Evolutionary conservation across 1,140 invertebrate genomes (phyloP).

Genomic region (Brachionus plicatilis): DNA sequence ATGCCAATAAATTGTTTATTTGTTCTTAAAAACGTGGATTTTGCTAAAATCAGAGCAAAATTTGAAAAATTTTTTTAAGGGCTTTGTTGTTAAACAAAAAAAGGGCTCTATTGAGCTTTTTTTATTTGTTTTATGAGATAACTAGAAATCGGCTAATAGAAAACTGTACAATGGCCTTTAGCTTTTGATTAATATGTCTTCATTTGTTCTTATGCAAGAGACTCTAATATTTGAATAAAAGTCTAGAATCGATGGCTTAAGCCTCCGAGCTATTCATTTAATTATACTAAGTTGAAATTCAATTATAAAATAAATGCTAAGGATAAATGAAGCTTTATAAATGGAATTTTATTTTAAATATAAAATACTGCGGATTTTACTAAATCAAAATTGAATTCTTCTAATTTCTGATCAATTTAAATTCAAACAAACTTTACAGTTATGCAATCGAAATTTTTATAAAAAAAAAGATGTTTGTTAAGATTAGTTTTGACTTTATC

Average conservation of each 20-base stretch:
- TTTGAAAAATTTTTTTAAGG: neutral
- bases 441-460: neutral
- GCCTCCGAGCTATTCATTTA: neutral
- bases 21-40: neutral
- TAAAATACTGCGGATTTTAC: neutral
- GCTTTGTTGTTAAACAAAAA: neutral
- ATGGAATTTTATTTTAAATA: neutral
- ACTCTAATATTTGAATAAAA: neutral
- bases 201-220: neutral
- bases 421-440: neutral
- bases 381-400: neutral
- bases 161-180: neutral
- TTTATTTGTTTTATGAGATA: neutral
- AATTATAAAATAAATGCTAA: neutral
- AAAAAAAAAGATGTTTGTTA: neutral
- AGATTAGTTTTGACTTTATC: neutral
- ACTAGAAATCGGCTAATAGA: neutral
- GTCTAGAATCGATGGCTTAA: neutral
- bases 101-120: neutral
- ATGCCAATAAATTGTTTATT: conserved; percentile 8
- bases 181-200: conserved; percentile 8
- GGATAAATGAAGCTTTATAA: neutral
- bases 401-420: neutral
- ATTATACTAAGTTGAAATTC: neutral
- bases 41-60: neutral